Evolutionary conservation across 1,140 invertebrate species (phyloP).

Genomic region (Euura lappo): DNA sequence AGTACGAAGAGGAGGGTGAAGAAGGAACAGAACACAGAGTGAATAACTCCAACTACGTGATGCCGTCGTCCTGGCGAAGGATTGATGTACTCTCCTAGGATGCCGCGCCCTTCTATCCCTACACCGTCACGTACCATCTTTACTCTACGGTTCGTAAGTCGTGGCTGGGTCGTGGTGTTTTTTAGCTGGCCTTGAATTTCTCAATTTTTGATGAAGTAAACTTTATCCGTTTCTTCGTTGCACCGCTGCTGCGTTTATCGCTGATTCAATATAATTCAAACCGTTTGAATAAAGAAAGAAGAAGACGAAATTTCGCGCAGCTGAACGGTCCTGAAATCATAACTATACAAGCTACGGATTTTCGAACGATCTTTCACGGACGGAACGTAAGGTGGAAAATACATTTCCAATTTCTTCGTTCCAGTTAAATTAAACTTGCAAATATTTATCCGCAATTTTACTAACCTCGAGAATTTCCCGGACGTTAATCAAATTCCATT

Average conservation of each 20-base stretch:
- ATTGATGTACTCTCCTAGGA: slow-evolving; percentile 30
- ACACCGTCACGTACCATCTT: neutral
- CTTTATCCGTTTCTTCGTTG: no score
- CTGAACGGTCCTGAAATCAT: no score
- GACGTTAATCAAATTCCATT: slow-evolving; percentile 1
- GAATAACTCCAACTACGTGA: slow-evolving; percentile 32
- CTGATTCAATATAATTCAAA: no score
- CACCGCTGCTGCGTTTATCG: no score
- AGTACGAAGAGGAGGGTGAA: neutral
- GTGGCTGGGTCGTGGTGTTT: neutral
- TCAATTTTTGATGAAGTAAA: no score
- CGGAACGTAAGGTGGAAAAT: neutral
- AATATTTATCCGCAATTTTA: slow-evolving; percentile 1
- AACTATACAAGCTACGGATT: neutral
- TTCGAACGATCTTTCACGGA: neutral
- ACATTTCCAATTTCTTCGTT: neutral
- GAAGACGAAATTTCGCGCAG: no score
- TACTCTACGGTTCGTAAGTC: slow-evolving; percentile 1
- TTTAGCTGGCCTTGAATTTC: no score
- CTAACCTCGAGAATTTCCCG: neutral
- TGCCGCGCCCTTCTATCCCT: neutral
- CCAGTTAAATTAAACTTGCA: neutral
- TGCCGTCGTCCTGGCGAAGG: slow-evolving; percentile 27
- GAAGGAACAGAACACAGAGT: slow-evolving; percentile 22
- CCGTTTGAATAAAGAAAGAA: no score